These are phyloP conservation scores for Tragelaphus imberbis DNA, from an alignment of 2,113 vertebrate genomes.

Conservation along the genomic window DNA sequence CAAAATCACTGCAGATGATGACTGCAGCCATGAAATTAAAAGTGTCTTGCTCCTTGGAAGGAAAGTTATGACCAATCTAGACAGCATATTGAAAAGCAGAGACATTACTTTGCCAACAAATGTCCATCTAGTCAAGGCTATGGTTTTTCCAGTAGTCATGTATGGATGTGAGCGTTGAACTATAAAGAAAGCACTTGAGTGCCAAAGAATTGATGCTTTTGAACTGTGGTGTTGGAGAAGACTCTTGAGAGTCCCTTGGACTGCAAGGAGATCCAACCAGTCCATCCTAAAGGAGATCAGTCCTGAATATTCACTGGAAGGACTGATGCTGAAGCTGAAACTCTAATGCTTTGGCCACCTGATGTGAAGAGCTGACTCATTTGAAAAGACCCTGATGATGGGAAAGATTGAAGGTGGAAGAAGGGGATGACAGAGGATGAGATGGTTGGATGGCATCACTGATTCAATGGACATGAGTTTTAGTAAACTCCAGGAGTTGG, in stretches of 20 bases:
- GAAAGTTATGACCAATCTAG: background rate
- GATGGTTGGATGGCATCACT: background rate
- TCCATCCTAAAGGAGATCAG: background rate
- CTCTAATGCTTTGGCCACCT: background rate
- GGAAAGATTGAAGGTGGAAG: background rate
- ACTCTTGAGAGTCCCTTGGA: background rate
- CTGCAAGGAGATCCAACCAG: background rate
- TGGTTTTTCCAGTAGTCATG: background rate
- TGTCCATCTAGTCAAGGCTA: background rate
- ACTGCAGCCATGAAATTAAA: background rate
- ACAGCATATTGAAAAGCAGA: background rate
- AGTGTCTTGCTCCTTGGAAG: background rate
- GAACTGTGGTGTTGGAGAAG: background rate
- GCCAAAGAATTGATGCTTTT: background rate
- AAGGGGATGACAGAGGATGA: background rate
- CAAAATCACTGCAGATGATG: background rate
- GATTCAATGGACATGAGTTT: background rate
- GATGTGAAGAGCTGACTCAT: fast-evolving
- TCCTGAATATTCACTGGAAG: background rate
- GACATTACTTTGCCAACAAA: background rate
- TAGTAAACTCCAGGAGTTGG: background rate
- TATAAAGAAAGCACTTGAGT: background rate
- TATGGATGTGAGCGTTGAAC: background rate
- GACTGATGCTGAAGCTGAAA: background rate
- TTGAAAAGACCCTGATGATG: background rate